Conservation (phyloP, 2,113 vertebrate genomes). For the Odontophorus gujanensis region DNA sequence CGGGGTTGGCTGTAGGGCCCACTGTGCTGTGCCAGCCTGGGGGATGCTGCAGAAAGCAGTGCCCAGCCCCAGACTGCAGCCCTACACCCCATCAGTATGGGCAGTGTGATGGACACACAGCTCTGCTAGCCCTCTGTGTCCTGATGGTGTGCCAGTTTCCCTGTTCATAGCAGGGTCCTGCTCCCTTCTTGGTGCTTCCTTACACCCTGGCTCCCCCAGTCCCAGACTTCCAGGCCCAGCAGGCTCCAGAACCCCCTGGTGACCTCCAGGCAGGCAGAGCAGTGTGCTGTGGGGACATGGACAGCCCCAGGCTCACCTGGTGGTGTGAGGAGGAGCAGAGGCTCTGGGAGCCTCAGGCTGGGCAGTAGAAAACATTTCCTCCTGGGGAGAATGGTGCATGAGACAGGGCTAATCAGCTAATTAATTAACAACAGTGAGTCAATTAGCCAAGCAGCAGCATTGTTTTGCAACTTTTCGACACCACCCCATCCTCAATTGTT, state of each 20-base stretch:
- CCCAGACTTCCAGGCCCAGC: no score
- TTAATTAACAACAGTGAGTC: neutral
- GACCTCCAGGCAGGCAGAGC: neutral
- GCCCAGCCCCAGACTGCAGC: neutral
- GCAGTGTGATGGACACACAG: neutral
- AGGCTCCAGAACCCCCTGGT: neutral
- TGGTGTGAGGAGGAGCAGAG: neutral
- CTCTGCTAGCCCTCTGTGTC: neutral
- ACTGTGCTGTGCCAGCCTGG: no score
- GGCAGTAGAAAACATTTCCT: neutral
- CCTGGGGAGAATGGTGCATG: neutral
- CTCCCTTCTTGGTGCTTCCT: neutral
- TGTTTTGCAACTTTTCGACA: neutral
- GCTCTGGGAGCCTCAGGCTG: neutral
- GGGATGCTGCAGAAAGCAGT: neutral
- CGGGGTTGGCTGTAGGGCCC: rapidly evolving
- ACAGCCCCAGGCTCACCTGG: neutral
- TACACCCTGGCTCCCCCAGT: neutral
- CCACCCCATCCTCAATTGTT: neutral
- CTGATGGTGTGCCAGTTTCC: neutral
- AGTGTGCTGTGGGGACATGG: neutral
- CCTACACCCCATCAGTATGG: neutral
- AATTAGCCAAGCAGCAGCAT: neutral
- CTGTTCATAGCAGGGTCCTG: neutral
- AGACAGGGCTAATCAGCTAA: neutral